Base-by-base conservation (phyloP, 2,113 vertebrate species). In the Paratilapia polleni region DNA sequence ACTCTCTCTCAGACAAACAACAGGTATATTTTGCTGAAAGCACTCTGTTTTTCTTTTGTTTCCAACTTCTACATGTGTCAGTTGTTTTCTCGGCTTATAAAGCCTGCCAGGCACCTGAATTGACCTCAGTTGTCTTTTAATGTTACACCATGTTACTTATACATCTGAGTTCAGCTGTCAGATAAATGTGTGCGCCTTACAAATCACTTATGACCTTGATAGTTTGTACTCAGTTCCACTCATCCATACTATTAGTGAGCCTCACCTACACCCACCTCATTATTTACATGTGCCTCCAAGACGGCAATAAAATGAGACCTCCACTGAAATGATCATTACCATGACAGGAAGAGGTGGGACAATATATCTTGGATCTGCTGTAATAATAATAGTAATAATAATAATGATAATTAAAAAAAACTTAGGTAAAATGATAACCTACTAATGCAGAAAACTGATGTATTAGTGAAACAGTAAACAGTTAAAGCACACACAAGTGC, bases 251-350 rank as follows among this genome's bases (percentile, higher is more conserved):
- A 62, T 19, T 20, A 1, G 4, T 43, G 61, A 77, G 54, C 4
- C 62, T 83, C 80, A 85, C 81, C 77, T 64, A 80, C 79, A 61
- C 57, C 22, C 22, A 87, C 26, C 58, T 88, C 60, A 87, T 85
- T 85, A 77, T 87, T 66, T 34, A 9, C 38, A 64, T 82, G 43
- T 7, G 24, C 47, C 57, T 68, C 47, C 79, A 80, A 57, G 36
- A 80, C 47, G 59, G 62, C 76, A 89, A 90, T 52, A 90, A 70
- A 63, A 83, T 4, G 6, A 73, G 68, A 87, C 86, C 86, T 87
- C 22, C 8, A 15, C 57, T 61, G 82, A 85, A 20, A 38, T 80
- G 14, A 84, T 59, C 66, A 63, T 26, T 31, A 49, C 20, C 24
- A 57, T 14, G 38, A 41, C 24, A 73, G 14, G 57, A 86, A 70